A percentile compares a stretch with the other conserved stretches of the same genome.
Conservation (phyloP, 2,888 invertebrate genomes). For the Leucoma salicis region DNA sequence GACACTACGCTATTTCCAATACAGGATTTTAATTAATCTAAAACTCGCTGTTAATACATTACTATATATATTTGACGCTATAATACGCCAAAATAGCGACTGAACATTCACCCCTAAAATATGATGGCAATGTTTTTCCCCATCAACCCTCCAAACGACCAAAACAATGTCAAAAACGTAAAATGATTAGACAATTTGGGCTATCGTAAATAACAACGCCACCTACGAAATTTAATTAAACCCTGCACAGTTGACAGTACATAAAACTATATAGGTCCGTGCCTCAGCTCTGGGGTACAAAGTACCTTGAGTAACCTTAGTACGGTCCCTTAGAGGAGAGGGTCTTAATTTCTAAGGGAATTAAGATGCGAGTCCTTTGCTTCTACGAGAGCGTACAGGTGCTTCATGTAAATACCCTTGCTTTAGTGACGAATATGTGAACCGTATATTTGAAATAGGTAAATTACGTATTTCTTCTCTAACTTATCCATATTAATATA, state of each 20-base stretch:
- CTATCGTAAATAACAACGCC: conserved; percentile 26
- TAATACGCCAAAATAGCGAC: background rate
- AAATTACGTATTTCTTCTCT: no score
- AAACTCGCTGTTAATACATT: background rate
- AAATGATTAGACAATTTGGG: conserved; percentile 34
- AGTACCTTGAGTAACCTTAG: conserved; percentile 19
- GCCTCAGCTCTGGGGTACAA: conserved; percentile 16
- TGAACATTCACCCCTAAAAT: conserved; percentile 4
- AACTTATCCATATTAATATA: no score
- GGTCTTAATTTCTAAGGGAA: no score
- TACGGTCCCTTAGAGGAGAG: conserved; percentile 15
- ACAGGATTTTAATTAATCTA: no score
- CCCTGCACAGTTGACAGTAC: conserved; percentile 32
- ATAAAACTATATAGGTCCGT: conserved; percentile 35
- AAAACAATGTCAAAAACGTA: conserved; percentile 30
- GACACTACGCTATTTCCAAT: no score
- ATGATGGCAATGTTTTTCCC: conserved; percentile 4
- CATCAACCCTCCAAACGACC: conserved; percentile 8
- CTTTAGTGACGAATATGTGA: background rate
- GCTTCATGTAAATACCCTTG: background rate
- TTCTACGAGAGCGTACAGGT: background rate
- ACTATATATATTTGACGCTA: background rate
- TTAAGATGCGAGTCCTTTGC: conserved; percentile 22
- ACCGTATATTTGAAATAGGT: background rate
- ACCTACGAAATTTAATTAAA: conserved; percentile 50